These are phyloP conservation scores for Elysia crispata DNA, from an alignment of 2,888 invertebrate genomes.

Conservation along the genomic window DNA sequence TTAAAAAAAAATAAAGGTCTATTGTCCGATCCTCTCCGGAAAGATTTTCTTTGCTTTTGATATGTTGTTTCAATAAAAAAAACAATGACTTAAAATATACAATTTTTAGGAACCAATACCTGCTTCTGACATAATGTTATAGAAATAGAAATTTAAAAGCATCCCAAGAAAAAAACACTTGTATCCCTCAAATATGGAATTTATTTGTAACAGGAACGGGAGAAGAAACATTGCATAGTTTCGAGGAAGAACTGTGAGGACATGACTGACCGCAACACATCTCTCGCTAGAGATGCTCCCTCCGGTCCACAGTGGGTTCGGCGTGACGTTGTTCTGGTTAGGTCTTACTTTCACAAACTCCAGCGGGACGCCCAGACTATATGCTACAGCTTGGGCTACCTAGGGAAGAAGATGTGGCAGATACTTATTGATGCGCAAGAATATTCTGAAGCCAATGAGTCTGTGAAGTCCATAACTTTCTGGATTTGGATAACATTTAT, in stretches of 20 bases:
- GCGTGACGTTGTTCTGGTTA: constrained; percentile 80
- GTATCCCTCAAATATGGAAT: background rate
- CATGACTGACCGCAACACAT: constrained; percentile 29
- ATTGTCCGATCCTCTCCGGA: no score
- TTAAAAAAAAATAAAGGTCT: no score
- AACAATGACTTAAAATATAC: no score
- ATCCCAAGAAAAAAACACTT: background rate
- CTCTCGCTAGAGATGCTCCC: constrained; percentile 83
- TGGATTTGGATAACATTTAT: no score
- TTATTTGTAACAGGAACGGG: background rate
- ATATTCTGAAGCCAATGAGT: no score
- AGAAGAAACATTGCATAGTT: background rate
- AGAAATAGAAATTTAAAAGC: background rate
- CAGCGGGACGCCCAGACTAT: constrained; percentile 77
- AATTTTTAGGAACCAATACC: no score
- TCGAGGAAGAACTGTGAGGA: background rate
- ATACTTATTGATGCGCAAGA: no score
- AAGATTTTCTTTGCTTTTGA: no score
- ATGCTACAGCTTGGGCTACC: constrained; percentile 56
- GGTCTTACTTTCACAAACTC: constrained; percentile 84
- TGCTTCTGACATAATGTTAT: background rate
- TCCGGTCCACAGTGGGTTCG: constrained; percentile 84
- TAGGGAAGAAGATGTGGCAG: no score
- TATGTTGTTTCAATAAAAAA: no score
- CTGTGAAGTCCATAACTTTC: no score